phyloP scores from a whole-genome alignment of 53 echinoderm and acorn worm genomes.

The Patiria pectinifera region DNA sequence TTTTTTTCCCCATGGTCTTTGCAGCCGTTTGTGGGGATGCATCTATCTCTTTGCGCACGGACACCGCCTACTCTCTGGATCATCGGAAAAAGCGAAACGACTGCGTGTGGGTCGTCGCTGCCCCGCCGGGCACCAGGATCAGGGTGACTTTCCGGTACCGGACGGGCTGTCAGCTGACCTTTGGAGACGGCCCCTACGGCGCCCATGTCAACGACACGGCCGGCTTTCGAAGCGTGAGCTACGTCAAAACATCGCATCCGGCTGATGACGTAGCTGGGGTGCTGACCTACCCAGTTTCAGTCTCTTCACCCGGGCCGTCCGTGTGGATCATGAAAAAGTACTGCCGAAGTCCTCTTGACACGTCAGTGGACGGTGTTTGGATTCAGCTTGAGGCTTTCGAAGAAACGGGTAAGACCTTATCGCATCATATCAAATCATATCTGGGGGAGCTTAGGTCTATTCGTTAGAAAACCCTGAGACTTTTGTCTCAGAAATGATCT shows the following conservation, averaged over 20 bases:
- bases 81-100: not conserved
- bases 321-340: not conserved
- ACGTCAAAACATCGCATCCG: not conserved
- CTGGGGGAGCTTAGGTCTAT: no score
- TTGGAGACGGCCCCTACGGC: not conserved
- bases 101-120: not conserved
- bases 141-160: not conserved
- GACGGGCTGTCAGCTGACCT: not conserved
- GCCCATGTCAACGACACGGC: not conserved
- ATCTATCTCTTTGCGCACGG: not conserved
- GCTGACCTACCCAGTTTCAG: not conserved
- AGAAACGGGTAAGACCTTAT: not conserved
- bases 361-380: not conserved
- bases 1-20: no score
- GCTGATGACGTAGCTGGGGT: no score
- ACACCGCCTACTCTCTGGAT: not conserved
- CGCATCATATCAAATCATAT: no score
- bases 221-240: not conserved
- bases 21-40: not conserved
- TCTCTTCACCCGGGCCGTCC: not conserved
- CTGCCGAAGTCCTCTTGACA: not conserved
- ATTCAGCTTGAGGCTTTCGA: not conserved
- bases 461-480: no score
- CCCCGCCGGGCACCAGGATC: constrained; percentile 5
- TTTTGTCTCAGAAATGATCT: no score